Base-by-base conservation (phyloP, 1,140 invertebrate species). In the Periplaneta americana region DNA sequence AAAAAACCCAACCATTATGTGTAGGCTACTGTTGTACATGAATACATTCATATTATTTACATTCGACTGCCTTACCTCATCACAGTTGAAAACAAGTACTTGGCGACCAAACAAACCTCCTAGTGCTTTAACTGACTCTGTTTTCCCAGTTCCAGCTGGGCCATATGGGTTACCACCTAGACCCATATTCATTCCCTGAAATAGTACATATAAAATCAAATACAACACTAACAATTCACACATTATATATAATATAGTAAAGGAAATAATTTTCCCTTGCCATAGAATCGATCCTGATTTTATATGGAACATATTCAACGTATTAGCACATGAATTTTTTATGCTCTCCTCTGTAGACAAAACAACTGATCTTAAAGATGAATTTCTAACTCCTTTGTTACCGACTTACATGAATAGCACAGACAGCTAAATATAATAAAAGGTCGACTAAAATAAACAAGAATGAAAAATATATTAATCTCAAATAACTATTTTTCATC, bases 81-180 rank as follows among this genome's bases (percentile, higher is more conserved):
- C 98, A 89, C 98, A 99, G 88, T 99, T 99, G 89, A 99, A 99
- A 18, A 99, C 97, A 32, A 99, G 89, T 10, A 99, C 98, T 83
- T 98, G 93, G 80, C 98, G 90, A 0, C 98, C 98, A 84, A 99
- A 91, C 81, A 98, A 91, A 17, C 93, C 91, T 22, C 97, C 98
- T 1, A 99, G 88, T 22, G 98, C 97, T 91, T 99, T 99, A 0
- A 99, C 97, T 48, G 97, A 98, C 88, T 99, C 98, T 10, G 98
- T 99, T 91, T 99, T 99, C 0, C 98, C 98, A 1, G 98, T 99
- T 81, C 98, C 98, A 83, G 98, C 97, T 28, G 98, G 97, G n/a
- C 98, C 99, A 86, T 99, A 99, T 0, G 98, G 98, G 91, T 99
- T 99, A 17, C 98, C 98, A 81, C 98, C 98, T 76, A 99, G 91